These are phyloP conservation scores for Neolamprologus sp. DNA, from an alignment of 2,113 vertebrate species.

Conservation along the genomic window DNA sequence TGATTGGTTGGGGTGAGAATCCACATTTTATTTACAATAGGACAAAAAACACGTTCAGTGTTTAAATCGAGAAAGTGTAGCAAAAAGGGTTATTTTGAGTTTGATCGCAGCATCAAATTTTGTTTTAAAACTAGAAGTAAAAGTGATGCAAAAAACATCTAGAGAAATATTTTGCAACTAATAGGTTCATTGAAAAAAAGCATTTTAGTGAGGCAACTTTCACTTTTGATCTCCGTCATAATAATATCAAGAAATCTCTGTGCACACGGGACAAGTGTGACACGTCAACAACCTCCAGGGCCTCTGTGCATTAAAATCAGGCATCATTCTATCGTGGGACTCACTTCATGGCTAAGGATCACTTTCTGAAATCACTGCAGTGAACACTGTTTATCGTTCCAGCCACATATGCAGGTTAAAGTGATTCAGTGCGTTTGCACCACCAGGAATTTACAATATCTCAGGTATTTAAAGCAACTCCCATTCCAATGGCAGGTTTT, in stretches of 20 bases:
- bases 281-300: not conserved
- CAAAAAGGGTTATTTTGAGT: not conserved
- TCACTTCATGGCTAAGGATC: not conserved
- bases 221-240: not conserved
- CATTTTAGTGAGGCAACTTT: accelerated
- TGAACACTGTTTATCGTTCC: not conserved
- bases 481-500: accelerated
- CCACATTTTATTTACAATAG: not conserved
- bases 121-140: not conserved
- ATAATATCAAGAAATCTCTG: not conserved
- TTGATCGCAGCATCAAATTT: not conserved
- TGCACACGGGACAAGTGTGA: not conserved
- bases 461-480: not conserved
- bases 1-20: accelerated
- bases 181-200: not conserved
- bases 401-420: not conserved
- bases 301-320: not conserved
- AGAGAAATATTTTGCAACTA: not conserved
- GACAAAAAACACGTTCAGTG: not conserved
- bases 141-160: not conserved
- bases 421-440: not conserved
- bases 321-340: not conserved
- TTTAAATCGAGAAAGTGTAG: not conserved
- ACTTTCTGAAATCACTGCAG: not conserved
- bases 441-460: not conserved